Base-by-base conservation (phyloP, 2,797 vertebrate genomes). In the Hyperoplus immaculatus region DNA sequence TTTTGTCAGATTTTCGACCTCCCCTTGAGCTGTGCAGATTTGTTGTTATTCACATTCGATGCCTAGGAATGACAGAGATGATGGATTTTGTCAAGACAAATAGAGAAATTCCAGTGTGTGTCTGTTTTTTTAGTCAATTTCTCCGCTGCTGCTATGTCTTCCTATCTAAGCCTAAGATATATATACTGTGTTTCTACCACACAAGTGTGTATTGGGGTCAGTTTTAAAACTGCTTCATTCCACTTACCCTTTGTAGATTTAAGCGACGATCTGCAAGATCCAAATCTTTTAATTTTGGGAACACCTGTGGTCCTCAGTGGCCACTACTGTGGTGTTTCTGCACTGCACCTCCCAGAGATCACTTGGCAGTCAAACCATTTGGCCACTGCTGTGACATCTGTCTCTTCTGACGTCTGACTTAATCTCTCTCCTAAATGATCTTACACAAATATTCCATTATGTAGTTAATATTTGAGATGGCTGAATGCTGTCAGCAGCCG, bases 271-370 rank as follows among this genome's bases (percentile, higher is more conserved):
- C 86, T 75, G 0, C 82, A 72, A 55, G 60, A 77, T 69, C 77
- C 73, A 4, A 72, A 60, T 77, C 69, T 69, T 77, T 56, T 76
- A 72, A 72, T 82, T 87, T 78, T 85, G 84, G 82, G 78, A 77
- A 39, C 77, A 15, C 59, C 50, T 69, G 54, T 47, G 74, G 81
- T 2, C 39, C 47, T 72, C 66, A 87, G 78, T 59, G 77, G 66
- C 84, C 62, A 8, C 82, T 15, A 57, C 75, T 77, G 87, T 45
- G 85, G 77, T 61, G 65, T 78, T 56, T 65, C 29, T 69, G 53
- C 59, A 1, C 70, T 70, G 43, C 82, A 78, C 60, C 77, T 85
- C 79, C 72, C 77, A 76, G 57, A 68, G 41, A 77, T 72, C 68
- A 63, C 63, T 71, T 75, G 49, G 70, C 70, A 69, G 63, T 65